These are phyloP conservation scores for Drosophila auraria DNA, from an alignment of 1,140 invertebrate genomes.

Conservation along the genomic window DNA sequence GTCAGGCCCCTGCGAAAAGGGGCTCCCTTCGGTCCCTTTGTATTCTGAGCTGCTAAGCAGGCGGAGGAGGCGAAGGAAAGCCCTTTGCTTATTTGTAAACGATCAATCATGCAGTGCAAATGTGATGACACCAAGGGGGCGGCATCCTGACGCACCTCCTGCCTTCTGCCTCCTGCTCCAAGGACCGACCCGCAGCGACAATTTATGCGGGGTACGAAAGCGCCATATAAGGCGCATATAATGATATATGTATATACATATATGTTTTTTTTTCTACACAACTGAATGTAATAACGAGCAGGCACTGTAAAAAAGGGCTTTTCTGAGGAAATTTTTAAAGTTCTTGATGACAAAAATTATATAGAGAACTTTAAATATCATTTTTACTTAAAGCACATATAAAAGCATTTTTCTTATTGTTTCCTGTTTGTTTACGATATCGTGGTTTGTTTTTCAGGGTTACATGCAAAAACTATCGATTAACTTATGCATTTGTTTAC, in stretches of 20 bases:
- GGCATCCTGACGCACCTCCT: constrained; percentile 9
- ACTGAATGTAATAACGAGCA: constrained; percentile 80
- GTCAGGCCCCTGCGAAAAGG: constrained; percentile 16
- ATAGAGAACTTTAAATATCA: no score
- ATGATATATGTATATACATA: constrained; percentile 58
- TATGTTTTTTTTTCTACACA: constrained; percentile 34
- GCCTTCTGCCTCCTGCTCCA: constrained; percentile 13
- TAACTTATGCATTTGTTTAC: no score
- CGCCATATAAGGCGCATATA: constrained; percentile 66
- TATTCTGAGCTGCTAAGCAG: constrained; percentile 24
- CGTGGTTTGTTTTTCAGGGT: no score
- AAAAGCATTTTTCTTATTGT: no score
- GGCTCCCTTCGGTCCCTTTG: constrained; percentile 5
- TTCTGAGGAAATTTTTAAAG: neutral
- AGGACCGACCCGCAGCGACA: constrained; percentile 52
- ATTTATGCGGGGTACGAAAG: constrained; percentile 67
- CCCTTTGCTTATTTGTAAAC: constrained; percentile 69
- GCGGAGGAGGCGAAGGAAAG: constrained; percentile 1
- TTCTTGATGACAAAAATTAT: no score
- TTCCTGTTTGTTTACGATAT: no score
- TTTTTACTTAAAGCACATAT: no score
- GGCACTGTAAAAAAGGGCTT: constrained; percentile 2
- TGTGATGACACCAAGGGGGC: constrained; percentile 48
- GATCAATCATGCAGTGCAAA: constrained; percentile 77
- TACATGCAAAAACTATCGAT: no score